phyloP scores from a whole-genome alignment of 64 coral and sea anemone species.

The Dendrophyllia cribrosa region DNA sequence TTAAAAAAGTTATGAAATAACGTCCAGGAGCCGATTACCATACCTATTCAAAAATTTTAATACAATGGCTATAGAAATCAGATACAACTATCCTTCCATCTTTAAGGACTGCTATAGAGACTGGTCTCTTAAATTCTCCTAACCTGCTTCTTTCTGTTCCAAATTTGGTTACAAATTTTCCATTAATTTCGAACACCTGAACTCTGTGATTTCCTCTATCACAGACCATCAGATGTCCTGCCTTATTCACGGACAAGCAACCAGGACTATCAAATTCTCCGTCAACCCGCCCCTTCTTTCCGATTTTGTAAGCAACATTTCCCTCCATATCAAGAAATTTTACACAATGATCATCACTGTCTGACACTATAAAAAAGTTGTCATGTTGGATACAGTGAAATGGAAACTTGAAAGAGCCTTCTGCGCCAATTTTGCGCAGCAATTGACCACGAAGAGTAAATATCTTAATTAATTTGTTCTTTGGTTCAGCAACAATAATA shows the following conservation, averaged over 20 bases:
- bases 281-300: background rate
- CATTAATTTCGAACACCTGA: background rate
- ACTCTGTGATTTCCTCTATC: background rate
- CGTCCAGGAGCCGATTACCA: no score
- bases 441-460: background rate
- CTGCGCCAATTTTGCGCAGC: background rate
- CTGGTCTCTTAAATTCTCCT: background rate
- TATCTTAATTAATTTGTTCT: background rate
- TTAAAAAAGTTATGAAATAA: no score
- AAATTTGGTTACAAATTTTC: background rate
- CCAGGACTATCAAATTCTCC: background rate
- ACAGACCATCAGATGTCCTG: slow-evolving; percentile 2
- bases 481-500: background rate
- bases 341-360: background rate
- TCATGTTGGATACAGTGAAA: background rate
- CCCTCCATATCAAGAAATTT: background rate
- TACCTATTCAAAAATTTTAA: background rate
- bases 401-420: background rate
- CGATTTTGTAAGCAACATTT: background rate
- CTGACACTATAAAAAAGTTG: background rate
- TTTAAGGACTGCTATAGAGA: background rate
- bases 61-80: background rate
- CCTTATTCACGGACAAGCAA: background rate
- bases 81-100: background rate
- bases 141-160: background rate